These are phyloP conservation scores for Epistrophella euchroma DNA, from an alignment of 2,888 invertebrate species.

Conservation along the genomic window DNA sequence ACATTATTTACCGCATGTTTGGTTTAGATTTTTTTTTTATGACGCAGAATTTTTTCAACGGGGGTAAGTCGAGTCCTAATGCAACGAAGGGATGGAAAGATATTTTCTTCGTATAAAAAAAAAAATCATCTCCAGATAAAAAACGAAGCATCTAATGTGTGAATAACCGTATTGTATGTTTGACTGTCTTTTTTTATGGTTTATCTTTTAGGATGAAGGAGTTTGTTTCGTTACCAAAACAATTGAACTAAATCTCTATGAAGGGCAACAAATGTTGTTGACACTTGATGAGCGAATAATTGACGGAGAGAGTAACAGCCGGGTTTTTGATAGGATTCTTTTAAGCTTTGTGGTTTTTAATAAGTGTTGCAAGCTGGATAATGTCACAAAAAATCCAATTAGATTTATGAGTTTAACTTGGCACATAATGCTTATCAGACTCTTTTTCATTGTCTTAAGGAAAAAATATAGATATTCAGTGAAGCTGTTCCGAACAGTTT, in stretches of 20 bases:
- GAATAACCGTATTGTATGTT: slow-evolving; percentile 33
- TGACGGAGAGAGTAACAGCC: slow-evolving; percentile 19
- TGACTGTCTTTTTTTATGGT: slow-evolving; percentile 35
- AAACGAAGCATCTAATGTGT: slow-evolving; percentile 40
- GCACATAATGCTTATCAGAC: neutral
- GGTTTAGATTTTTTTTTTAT: slow-evolving; percentile 25
- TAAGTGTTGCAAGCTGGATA: slow-evolving; percentile 5
- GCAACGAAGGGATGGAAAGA: slow-evolving; percentile 44
- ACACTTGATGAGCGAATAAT: slow-evolving; percentile 65
- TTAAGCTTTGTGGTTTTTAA: slow-evolving; percentile 11
- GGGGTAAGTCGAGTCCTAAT: slow-evolving; percentile 26
- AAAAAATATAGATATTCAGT: too few relatives aligned
- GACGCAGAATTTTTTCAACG: neutral
- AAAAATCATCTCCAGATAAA: neutral
- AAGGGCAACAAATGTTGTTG: slow-evolving; percentile 55
- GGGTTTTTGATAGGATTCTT: slow-evolving; percentile 28
- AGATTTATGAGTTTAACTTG: slow-evolving; percentile 1
- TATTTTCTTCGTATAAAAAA: neutral
- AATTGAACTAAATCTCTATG: slow-evolving; percentile 42
- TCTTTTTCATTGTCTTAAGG: neutral
- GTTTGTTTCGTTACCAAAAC: slow-evolving; percentile 42
- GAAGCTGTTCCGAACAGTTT: too few relatives aligned
- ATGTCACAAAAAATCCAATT: slow-evolving; percentile 25
- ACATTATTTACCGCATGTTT: slow-evolving; percentile 76
- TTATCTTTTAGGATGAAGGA: slow-evolving; percentile 32